Base-by-base conservation (phyloP, 35 echinoderm and acorn worm species). In the Ophiothrix spiculata region DNA sequence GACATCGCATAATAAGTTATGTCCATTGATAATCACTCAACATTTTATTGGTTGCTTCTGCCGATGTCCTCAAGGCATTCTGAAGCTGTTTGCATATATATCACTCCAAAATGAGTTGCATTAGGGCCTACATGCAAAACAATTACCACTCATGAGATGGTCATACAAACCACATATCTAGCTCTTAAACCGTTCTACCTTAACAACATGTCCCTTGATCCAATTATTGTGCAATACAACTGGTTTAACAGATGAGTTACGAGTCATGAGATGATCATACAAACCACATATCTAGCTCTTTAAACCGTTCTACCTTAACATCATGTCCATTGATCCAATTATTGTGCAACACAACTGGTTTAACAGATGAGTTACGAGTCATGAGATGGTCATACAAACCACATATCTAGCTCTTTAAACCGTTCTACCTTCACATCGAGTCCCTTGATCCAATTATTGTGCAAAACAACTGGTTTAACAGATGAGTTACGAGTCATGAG, bases 211-310 rank as follows among this genome's bases (percentile, higher is more conserved):
- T 73, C 85, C 86, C 19, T 82, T 64, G 23, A 93, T 87, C 91
- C 91, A 93, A 39, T 93, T 93, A 75, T 93, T 93, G 39, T 93
- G 91, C n/a, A 93, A 81, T 8, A 93, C 77, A 15, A 89, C 91
- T 28, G 60, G 60, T 25, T 69, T 69, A 31, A 89, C 1, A n/a
- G n/a, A n/a, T n/a, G n/a, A n/a, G n/a, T n/a, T n/a, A n/a, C n/a
- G n/a, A n/a, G n/a, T n/a, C n/a, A n/a, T n/a, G n/a, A n/a, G n/a
- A n/a, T n/a, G n/a, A 19, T 49, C 19, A 49, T 31, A 92, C 77
- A 23, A 87, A 83, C 91, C 91, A 92, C 74, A 87, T 76, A 21
- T 36, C 63, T 23, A 76, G 10, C 23, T 89, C 76, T 32, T 63
- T 39, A 39, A 89, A 93, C 33, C 91, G 64, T 49, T 93, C 82